These are phyloP conservation scores for Rhingia campestris DNA, from an alignment of 2,888 invertebrate species.

Conservation along the genomic window DNA sequence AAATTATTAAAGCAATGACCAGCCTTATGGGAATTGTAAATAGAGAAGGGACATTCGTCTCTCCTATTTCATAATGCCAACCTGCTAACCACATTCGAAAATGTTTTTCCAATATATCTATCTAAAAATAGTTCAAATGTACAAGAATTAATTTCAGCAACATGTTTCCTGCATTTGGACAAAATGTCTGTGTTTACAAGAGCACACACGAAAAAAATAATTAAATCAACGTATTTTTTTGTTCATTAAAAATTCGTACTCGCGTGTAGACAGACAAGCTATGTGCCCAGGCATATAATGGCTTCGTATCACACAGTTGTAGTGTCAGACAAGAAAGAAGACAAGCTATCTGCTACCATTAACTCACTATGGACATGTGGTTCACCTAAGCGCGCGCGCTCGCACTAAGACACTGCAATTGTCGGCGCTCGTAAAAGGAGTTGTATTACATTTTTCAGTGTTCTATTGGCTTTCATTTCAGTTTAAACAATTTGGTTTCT, in stretches of 20 bases:
- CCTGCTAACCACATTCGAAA: neutral
- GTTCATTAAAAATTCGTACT: slow-evolving; percentile 43
- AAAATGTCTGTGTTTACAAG: neutral
- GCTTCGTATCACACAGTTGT: slow-evolving; percentile 4
- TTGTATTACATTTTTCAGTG: slow-evolving; percentile 41
- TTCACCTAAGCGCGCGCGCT: slow-evolving; percentile 34
- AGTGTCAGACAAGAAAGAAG: slow-evolving; percentile 44
- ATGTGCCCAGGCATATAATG: slow-evolving; percentile 19
- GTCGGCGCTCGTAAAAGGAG: slow-evolving; percentile 65
- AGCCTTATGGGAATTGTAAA: too few relatives aligned
- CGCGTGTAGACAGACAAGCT: slow-evolving; percentile 20
- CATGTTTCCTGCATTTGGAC: slow-evolving; percentile 16
- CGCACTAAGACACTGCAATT: slow-evolving; percentile 45
- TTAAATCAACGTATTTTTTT: slow-evolving; percentile 8
- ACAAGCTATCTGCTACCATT: slow-evolving; percentile 48
- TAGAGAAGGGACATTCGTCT: too few relatives aligned
- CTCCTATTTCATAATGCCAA: too few relatives aligned
- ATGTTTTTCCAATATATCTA: neutral
- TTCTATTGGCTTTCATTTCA: slow-evolving; percentile 37
- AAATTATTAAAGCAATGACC: too few relatives aligned
- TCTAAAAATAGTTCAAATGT: neutral
- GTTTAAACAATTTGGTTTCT: slow-evolving; percentile 35
- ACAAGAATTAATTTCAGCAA: slow-evolving; percentile 1
- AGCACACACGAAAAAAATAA: slow-evolving; percentile 1
- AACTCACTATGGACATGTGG: slow-evolving; percentile 59